phyloP scores from a whole-genome alignment of 1,140 invertebrate species.

The Antheraea pernyi region DNA sequence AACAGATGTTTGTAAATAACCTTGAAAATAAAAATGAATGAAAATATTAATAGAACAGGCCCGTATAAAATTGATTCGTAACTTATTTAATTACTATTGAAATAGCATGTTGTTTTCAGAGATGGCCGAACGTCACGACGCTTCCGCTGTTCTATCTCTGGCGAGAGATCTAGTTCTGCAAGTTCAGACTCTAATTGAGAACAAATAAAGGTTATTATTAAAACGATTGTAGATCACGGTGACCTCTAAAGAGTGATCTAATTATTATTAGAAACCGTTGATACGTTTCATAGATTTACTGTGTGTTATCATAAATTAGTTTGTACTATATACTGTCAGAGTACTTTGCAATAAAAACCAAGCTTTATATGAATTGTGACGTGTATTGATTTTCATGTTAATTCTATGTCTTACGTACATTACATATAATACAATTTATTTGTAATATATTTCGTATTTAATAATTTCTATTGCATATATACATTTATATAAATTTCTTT shows the following conservation, averaged over 20 bases:
- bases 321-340: background rate
- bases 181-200: conserved; percentile 94
- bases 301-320: background rate
- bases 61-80: background rate
- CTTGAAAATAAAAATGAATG: too few relatives aligned
- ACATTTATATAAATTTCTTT: too few relatives aligned
- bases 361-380: too few relatives aligned
- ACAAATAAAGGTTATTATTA: conserved; percentile 82
- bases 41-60: background rate
- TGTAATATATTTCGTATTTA: too few relatives aligned
- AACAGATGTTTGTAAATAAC: too few relatives aligned
- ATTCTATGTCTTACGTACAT: too few relatives aligned
- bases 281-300: background rate
- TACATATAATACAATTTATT: too few relatives aligned
- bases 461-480: too few relatives aligned
- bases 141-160: conserved; percentile 88
- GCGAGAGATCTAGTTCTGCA: conserved; percentile 91
- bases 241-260: conserved; percentile 8
- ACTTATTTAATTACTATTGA: conserved; percentile 6
- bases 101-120: conserved; percentile 82
- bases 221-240: background rate
- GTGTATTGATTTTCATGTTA: too few relatives aligned
- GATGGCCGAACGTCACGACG: conserved; percentile 97
- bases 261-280: background rate
- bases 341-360: too few relatives aligned